Evolutionary conservation across 2,888 invertebrate genomes (phyloP).

Genomic region (Mimumesa dahlbomi): DNA sequence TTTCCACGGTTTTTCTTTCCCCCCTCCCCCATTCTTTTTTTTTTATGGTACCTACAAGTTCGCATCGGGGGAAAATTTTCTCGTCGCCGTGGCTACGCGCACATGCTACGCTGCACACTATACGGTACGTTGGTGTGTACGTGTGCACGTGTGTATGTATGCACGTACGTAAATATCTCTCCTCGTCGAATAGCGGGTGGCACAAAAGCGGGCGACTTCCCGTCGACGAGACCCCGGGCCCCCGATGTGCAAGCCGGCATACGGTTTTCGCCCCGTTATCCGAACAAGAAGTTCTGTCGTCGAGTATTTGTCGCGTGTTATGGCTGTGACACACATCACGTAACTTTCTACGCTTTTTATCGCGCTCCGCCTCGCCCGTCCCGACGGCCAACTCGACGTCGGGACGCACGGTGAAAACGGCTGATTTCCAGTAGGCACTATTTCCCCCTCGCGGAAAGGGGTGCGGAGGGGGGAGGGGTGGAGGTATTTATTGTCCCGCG

Average conservation of each 20-base stretch:
- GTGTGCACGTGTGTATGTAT: neutral
- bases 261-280: too few relatives aligned
- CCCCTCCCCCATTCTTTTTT: too few relatives aligned
- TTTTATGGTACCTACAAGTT: conserved; percentile 8
- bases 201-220: too few relatives aligned
- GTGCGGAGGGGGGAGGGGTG: too few relatives aligned
- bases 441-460: too few relatives aligned
- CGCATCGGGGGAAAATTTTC: conserved; percentile 20
- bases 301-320: conserved; percentile 55
- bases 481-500: conserved; percentile 39
- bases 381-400: neutral
- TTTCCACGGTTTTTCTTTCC: too few relatives aligned
- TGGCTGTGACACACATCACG: conserved; percentile 62
- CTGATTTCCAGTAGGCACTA: conserved; percentile 45
- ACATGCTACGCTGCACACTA: too few relatives aligned
- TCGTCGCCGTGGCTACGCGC: too few relatives aligned
- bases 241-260: too few relatives aligned
- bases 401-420: conserved; percentile 53
- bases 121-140: too few relatives aligned
- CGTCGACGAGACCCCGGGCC: too few relatives aligned
- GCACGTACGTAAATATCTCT: neutral
- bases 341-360: conserved; percentile 65
- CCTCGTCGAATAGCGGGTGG: neutral
- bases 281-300: conserved; percentile 42
- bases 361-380: conserved; percentile 10